These are phyloP conservation scores for Anarrhichthys ocellatus DNA, from an alignment of 2,113 vertebrate species.

Conservation along the genomic window DNA sequence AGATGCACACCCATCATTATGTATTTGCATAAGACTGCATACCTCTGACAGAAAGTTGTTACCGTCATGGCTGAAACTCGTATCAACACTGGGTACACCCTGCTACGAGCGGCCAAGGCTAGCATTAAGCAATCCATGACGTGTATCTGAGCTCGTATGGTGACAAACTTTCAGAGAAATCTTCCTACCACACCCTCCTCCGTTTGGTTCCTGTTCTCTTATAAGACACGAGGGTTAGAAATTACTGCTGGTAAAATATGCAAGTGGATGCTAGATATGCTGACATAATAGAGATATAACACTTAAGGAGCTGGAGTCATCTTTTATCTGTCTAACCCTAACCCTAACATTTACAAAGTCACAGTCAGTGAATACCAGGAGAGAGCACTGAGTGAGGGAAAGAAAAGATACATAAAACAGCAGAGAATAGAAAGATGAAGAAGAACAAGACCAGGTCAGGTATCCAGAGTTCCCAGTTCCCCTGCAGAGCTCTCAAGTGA, in stretches of 20 bases:
- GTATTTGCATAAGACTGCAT: slow-evolving; percentile 15
- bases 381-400: neutral
- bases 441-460: slow-evolving; percentile 34
- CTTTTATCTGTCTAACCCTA: neutral
- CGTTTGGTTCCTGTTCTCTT: slow-evolving; percentile 24
- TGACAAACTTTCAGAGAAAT: slow-evolving; percentile 38
- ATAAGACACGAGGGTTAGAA: neutral
- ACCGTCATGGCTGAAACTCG: slow-evolving; percentile 14
- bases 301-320: neutral
- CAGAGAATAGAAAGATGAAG: neutral
- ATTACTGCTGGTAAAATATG: too few species aligned
- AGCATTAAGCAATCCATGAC: slow-evolving; percentile 36
- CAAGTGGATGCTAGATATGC: too few species aligned
- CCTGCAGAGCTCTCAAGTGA: slow-evolving; percentile 66
- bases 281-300: neutral
- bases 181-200: slow-evolving; percentile 28
- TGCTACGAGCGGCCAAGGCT: slow-evolving; percentile 15
- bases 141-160: slow-evolving; percentile 51
- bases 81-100: slow-evolving; percentile 35
- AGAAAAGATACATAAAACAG: slow-evolving; percentile 4
- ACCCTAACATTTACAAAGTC: neutral
- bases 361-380: neutral
- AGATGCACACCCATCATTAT: slow-evolving; percentile 52
- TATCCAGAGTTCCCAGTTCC: slow-evolving; percentile 48
- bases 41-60: slow-evolving; percentile 5